Evolutionary conservation across 1,140 invertebrate species (phyloP), one percentile per base, ranked within the genome.

Genomic region (Penaeus indicus): DNA sequence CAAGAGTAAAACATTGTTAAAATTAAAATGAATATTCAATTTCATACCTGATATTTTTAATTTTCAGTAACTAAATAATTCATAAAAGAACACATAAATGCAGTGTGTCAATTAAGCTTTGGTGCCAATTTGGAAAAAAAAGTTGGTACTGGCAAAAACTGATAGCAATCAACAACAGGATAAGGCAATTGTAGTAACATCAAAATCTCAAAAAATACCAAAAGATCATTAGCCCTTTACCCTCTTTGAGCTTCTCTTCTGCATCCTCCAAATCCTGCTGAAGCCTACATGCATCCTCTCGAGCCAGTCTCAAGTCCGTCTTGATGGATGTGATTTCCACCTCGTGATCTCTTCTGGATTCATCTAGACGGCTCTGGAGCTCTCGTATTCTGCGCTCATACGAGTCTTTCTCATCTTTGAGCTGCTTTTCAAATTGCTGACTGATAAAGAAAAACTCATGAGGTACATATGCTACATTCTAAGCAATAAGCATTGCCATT

Each of bases 221-320:
- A 47, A 60, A 27, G 5, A 32, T 62, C n/a, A 18, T 22, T 22
- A 69, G 19, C 3, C n/a, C 60, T 64, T 78, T 72, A 91, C 90
- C 88, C 42, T 91, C 90, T 42, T 89, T 91, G 19, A 91, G 88
- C 77, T 89, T 91, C 42, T 84, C 86, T 69, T 91, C 90, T n/a
- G 90, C 90, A 67, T 91, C 90, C 60, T 91, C 88, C 27, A 91
- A 75, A 64, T 91, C 90, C 27, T 91, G 90, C 63, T 91, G 90
- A 27, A 91, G 86, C n/a, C 90, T 72, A 63, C 72, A 69, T 11
- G 88, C 87, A 84, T 91, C 90, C 62, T 91, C 90, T 32, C 86
- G 69, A 10, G 90, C 88, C 42, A 89, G 60, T 75, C 90, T 67
- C 3, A 91, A 78, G 75, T 91, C 90, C 1, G 90, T 91, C 88